A percentile compares a stretch with the other conserved stretches of the same genome.
Evolutionary conservation across 2,797 vertebrate genomes (phyloP).

Genomic region (Pseudomugil gertrudae): DNA sequence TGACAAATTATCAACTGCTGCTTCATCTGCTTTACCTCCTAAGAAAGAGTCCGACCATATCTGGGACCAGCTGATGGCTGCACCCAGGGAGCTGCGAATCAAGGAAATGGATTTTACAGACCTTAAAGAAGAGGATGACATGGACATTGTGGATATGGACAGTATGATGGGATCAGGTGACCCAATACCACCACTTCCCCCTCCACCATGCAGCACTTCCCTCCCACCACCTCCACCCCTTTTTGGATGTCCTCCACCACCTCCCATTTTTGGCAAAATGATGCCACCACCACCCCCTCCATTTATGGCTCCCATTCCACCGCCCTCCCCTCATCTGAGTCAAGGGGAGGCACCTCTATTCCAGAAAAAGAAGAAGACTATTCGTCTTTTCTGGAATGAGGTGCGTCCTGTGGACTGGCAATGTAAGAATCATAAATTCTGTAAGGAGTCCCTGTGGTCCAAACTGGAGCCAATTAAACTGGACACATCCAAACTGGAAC

Average conservation of each 20-base stretch:
- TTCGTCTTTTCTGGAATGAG: constrained; percentile 98
- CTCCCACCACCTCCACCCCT: constrained; percentile 89
- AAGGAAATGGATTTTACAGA: constrained; percentile 99
- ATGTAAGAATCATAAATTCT: constrained; percentile 88
- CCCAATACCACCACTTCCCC: constrained; percentile 86
- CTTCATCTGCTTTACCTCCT: constrained; percentile 63
- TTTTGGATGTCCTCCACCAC: constrained; percentile 88
- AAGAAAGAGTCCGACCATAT: constrained; percentile 97
- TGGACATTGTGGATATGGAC: constrained; percentile 90
- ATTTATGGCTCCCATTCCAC: constrained; percentile 83
- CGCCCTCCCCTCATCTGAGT: constrained; percentile 88
- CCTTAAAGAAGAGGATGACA: constrained; percentile 92
- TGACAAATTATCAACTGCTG: constrained; percentile 72
- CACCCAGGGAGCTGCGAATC: constrained; percentile 92
- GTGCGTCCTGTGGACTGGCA: constrained; percentile 94
- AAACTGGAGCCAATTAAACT: constrained; percentile 95
- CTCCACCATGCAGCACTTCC: constrained; percentile 80
- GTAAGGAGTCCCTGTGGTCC: constrained; percentile 94
- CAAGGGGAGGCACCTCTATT: constrained; percentile 89
- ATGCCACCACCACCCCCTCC: constrained; percentile 90
- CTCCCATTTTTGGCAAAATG: constrained; percentile 87
- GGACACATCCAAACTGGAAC: constrained; percentile 95
- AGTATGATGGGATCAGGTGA: constrained; percentile 81
- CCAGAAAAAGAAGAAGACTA: constrained; percentile 98
- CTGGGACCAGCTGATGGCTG: constrained; percentile 97